Base-by-base conservation (phyloP, 2,797 vertebrate species). In the Sebastes ruberrimus region DNA sequence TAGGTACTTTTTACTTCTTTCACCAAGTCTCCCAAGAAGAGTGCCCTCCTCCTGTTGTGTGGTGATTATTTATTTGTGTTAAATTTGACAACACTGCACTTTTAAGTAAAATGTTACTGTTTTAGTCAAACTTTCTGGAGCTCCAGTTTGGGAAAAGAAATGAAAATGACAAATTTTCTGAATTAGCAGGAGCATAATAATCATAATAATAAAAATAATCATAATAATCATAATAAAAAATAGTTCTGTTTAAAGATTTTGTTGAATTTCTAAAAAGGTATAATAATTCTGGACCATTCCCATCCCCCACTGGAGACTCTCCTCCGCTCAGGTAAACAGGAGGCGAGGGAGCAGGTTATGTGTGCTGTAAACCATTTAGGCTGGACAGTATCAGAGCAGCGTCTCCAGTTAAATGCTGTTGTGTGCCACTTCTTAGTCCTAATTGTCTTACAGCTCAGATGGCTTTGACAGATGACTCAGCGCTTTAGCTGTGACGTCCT, bases 391-490 rank as follows among this genome's bases (percentile, higher is more conserved):
- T 82, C 63, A 33, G 71, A 60, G 71, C 85, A 69, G 71, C 25
- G 23, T 61, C 77, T 86, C 30, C 60, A 62, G 64, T 75, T 74
- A 81, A 81, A 83, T 69, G 75, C 82, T 85, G 76, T 33, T 61
- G 71, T 78, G 86, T 65, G 84, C 76, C 86, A 71, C 78, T 80
- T 85, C 86, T 88, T 80, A 84, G 83, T 62, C 78, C 81, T 92
- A 93, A 89, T 92, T 83, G 89, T 89, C 27, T 93, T 90, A 88
- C 11, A 56, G 89, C 80, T 84, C 91, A 88, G 74, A 90, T 84
- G 88, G 81, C 84, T 86, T 85, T 89, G 83, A 73, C 88, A 89
- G 84, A 85, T 93, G 92, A 94, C 83, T 93, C 90, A 84, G 82
- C 83, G 49, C 63, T 92, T 91, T 86, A 87, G 64, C 80, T 18